Evolutionary conservation across 2,113 vertebrate genomes (phyloP).

Genomic region (Plotosus lineatus): DNA sequence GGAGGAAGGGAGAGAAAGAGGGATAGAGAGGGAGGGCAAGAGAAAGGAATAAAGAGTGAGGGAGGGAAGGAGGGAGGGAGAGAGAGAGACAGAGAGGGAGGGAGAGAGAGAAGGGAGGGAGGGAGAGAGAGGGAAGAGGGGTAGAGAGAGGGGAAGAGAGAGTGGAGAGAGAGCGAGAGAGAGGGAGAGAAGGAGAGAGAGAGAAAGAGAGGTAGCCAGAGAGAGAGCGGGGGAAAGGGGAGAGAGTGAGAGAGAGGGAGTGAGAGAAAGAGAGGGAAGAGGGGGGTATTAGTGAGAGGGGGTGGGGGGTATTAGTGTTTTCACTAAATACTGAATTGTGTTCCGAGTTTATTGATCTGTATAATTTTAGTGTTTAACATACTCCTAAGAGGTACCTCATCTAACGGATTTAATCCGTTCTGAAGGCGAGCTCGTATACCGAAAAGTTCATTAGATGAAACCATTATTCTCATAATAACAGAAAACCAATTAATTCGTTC

Average conservation of each 20-base stretch:
- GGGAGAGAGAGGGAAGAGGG: neutral
- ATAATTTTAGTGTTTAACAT: neutral
- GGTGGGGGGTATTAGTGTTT: neutral
- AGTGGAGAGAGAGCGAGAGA: constrained; percentile 56
- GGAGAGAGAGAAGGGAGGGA: constrained; percentile 7
- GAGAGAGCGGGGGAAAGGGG: constrained; percentile 68
- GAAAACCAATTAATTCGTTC: too few species aligned
- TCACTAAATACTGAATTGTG: neutral
- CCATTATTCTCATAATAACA: too few species aligned
- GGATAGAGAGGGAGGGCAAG: neutral
- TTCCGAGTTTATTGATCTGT: neutral
- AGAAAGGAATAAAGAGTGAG: too few species aligned
- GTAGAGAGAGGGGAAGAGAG: constrained; percentile 64
- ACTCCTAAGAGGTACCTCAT: too few species aligned
- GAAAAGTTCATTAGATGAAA: too few species aligned
- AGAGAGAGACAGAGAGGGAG: constrained; percentile 41
- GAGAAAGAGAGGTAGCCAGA: too few species aligned
- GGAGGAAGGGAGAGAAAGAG: neutral
- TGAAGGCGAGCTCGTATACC: too few species aligned
- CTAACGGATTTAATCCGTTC: too few species aligned
- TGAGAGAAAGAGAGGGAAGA: neutral
- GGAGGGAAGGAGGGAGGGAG: constrained; percentile 64
- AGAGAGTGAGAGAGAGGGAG: too few species aligned
- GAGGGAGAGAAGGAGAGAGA: neutral
- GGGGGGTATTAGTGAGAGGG: constrained; percentile 47